Evolutionary conservation across 2,888 invertebrate genomes (phyloP).

Genomic region (Nemotelus nigrinus): DNA sequence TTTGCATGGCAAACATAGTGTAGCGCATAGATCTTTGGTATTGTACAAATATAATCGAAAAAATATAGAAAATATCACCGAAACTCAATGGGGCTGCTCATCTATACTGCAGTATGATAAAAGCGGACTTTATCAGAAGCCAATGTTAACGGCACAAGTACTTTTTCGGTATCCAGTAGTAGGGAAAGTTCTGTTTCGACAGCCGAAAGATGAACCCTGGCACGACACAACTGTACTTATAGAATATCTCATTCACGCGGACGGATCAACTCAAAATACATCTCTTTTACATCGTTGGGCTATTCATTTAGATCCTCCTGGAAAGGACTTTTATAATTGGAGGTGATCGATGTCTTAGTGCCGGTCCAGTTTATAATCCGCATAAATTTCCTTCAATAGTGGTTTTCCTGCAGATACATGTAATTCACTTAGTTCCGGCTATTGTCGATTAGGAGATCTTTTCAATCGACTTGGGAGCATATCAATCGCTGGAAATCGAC

Average conservation of each 20-base stretch:
- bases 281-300: conserved; percentile 84
- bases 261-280: conserved; percentile 81
- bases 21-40: conserved; percentile 79
- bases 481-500: conserved; percentile 79
- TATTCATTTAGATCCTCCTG: conserved; percentile 80
- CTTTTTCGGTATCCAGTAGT: conserved; percentile 88
- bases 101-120: conserved; percentile 72
- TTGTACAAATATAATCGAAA: conserved; percentile 59
- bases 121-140: conserved; percentile 74
- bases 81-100: conserved; percentile 68
- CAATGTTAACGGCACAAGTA: conserved; percentile 81
- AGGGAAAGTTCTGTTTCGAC: conserved; percentile 83
- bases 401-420: conserved; percentile 71
- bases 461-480: conserved; percentile 76
- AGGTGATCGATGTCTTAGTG: conserved; percentile 83
- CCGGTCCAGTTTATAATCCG: conserved; percentile 82
- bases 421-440: conserved; percentile 67
- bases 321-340: conserved; percentile 92
- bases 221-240: conserved; percentile 86
- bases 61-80: conserved; percentile 58
- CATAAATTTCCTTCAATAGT: conserved; percentile 72
- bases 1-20: conserved; percentile 79
- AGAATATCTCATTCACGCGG: conserved; percentile 87
- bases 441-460: conserved; percentile 82
- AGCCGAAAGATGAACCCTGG: conserved; percentile 81